These are phyloP conservation scores for Anadara kagoshimensis DNA, from an alignment of 1,140 invertebrate species.

Conservation along the genomic window DNA sequence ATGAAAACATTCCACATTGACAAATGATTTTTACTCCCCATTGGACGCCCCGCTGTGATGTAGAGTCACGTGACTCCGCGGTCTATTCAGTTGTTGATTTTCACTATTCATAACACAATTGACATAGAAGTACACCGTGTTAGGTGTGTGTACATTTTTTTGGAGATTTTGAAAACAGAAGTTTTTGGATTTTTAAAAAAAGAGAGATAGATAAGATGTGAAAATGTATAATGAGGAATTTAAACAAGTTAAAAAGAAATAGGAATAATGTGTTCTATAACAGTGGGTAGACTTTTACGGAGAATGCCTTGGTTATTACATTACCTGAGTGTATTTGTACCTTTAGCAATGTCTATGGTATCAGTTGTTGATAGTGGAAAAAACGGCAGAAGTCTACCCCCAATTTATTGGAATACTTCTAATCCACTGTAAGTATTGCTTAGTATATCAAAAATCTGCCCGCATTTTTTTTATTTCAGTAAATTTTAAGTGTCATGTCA, in stretches of 20 bases:
- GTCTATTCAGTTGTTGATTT: not conserved
- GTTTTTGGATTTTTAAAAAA: not conserved
- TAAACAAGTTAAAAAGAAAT: slow-evolving; percentile 3
- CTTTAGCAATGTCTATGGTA: slow-evolving; percentile 15
- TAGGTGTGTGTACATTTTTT: slow-evolving; percentile 13
- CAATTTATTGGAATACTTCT: slow-evolving; percentile 8
- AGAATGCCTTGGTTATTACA: slow-evolving; percentile 14
- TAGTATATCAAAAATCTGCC: too few species aligned
- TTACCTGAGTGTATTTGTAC: slow-evolving; percentile 14
- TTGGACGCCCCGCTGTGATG: slow-evolving; percentile 12
- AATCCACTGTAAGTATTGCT: slow-evolving; percentile 10
- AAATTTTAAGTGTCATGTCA: too few species aligned
- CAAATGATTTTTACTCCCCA: slow-evolving; percentile 12
- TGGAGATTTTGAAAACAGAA: not conserved
- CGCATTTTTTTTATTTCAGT: too few species aligned
- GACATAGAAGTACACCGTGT: too few species aligned
- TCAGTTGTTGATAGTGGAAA: slow-evolving; percentile 12
- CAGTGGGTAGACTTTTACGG: slow-evolving; percentile 1
- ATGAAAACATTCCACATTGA: not conserved
- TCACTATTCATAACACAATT: slow-evolving; percentile 16
- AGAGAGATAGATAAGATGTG: not conserved
- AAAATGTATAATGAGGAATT: slow-evolving; percentile 12
- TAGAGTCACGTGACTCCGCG: not conserved
- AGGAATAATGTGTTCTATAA: not conserved
- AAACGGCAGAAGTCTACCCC: slow-evolving; percentile 8